These are phyloP conservation scores for Muscicapa striata DNA, from an alignment of 2,797 vertebrate species.

Conservation along the genomic window DNA sequence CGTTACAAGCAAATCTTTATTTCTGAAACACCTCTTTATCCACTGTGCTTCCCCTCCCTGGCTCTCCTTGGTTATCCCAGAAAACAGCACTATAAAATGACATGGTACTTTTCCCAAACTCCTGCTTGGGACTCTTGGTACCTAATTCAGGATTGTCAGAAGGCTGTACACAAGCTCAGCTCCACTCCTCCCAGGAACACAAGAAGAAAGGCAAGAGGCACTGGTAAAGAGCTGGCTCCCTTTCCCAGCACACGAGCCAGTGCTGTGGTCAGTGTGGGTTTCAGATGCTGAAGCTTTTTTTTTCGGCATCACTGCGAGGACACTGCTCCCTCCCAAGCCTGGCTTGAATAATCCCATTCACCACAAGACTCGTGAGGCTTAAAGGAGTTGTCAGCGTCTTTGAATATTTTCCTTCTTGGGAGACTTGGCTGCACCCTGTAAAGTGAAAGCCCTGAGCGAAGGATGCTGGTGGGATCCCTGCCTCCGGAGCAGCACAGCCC, in stretches of 20 bases:
- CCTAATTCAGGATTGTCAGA: background rate
- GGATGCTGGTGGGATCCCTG: conserved; percentile 19
- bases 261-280: background rate
- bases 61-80: background rate
- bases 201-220: background rate
- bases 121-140: background rate
- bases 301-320: background rate
- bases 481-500: background rate
- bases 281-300: background rate
- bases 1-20: background rate
- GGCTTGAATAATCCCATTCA: background rate
- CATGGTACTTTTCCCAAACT: accelerated
- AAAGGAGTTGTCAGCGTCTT: conserved; percentile 7
- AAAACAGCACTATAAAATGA: background rate
- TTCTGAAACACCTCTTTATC: background rate
- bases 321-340: conserved; percentile 3
- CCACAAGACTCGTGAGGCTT: background rate
- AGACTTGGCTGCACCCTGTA: background rate
- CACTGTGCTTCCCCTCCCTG: background rate
- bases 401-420: conserved; percentile 20
- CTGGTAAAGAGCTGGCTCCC: background rate
- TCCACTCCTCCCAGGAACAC: background rate
- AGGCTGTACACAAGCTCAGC: background rate
- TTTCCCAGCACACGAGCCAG: accelerated
- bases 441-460: conserved; percentile 1